phyloP scores from a whole-genome alignment of 2,797 vertebrate species.

The Zalophus californianus region DNA sequence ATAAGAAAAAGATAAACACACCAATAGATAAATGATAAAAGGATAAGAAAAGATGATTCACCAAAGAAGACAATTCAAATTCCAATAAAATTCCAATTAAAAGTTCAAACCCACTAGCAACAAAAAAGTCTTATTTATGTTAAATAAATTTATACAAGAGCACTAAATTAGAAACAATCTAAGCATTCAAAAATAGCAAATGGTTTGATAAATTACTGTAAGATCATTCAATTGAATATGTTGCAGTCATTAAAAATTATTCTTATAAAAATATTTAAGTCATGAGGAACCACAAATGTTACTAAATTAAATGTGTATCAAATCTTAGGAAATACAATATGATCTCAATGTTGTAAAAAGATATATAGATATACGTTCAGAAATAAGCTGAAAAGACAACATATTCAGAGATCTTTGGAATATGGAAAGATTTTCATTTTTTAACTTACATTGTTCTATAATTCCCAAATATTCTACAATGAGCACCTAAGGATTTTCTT shows the following conservation, averaged over 20 bases:
- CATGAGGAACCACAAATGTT: neutral
- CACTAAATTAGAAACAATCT: conserved; percentile 29
- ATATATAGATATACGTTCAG: neutral
- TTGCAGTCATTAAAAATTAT: conserved; percentile 16
- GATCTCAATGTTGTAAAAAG: neutral
- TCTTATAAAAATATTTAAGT: conserved; percentile 29
- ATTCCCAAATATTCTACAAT: conserved; percentile 6
- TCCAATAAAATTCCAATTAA: neutral
- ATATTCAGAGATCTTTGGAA: conserved; percentile 15
- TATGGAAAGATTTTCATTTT: conserved; percentile 16
- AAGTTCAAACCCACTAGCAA: conserved; percentile 18
- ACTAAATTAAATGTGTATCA: conserved; percentile 12
- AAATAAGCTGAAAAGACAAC: neutral
- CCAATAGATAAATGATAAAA: conserved; percentile 19
- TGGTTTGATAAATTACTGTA: conserved; percentile 3
- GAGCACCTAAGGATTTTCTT: conserved; percentile 28
- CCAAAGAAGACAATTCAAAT: neutral
- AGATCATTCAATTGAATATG: neutral
- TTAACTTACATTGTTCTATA: neutral
- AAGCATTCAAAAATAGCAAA: conserved; percentile 30
- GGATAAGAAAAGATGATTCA: neutral
- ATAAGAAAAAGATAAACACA: conserved; percentile 39
- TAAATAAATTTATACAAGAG: neutral
- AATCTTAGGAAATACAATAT: neutral
- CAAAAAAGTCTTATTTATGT: neutral